phyloP scores from a whole-genome alignment of 2,888 invertebrate species.

The Nomada flava region DNA sequence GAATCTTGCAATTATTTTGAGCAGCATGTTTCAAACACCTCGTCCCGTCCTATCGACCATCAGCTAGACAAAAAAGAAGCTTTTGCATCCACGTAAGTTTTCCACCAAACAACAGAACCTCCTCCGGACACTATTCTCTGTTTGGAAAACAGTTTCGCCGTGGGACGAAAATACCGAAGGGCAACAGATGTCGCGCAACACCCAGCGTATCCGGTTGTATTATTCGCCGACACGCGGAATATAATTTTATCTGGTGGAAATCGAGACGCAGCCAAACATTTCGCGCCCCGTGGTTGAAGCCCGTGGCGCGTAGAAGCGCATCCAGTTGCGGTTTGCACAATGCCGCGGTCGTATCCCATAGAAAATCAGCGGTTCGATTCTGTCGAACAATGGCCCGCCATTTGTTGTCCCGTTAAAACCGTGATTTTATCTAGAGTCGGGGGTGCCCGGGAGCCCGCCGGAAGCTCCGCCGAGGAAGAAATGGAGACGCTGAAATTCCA shows the following conservation, averaged over 20 bases:
- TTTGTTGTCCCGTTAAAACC: slow-evolving; percentile 68
- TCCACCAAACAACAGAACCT: slow-evolving; percentile 2
- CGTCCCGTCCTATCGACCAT: slow-evolving; percentile 1
- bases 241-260: slow-evolving; percentile 68
- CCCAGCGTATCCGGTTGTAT: slow-evolving; percentile 25
- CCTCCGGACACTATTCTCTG: neutral
- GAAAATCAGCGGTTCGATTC: slow-evolving; percentile 76
- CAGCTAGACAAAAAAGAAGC: neutral
- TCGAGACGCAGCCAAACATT: slow-evolving; percentile 59
- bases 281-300: slow-evolving; percentile 56
- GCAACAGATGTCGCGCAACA: slow-evolving; percentile 62
- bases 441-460: slow-evolving; percentile 7
- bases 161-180: slow-evolving; percentile 36
- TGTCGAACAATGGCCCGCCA: slow-evolving; percentile 69
- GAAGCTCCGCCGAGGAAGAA: slow-evolving; percentile 29
- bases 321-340: slow-evolving; percentile 74
- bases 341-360: slow-evolving; percentile 68
- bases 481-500: slow-evolving; percentile 47
- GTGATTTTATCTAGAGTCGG: slow-evolving; percentile 67
- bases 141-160: slow-evolving; percentile 38
- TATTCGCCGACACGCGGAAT: slow-evolving; percentile 6
- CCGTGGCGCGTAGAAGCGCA: slow-evolving; percentile 48
- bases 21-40: neutral
- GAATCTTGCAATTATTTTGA: neutral
- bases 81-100: neutral